Evolutionary conservation across 2,888 invertebrate species (phyloP), one percentile per base, ranked within the genome.

Genomic region (Eucera pruinosa): DNA sequence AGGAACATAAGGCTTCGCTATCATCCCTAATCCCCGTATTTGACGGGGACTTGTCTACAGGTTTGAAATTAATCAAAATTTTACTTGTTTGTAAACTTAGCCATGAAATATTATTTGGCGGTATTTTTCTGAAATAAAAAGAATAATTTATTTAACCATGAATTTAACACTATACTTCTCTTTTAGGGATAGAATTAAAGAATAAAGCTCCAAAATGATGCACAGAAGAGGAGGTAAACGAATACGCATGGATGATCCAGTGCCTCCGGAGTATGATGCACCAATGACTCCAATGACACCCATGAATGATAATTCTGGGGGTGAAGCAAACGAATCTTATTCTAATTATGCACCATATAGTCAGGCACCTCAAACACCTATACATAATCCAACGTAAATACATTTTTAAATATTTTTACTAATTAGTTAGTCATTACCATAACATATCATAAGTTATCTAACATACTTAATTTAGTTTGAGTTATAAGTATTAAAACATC

Each of bases 181-280:
- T 36, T 66, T 20, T 23, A 67, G 70, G 54, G 50, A 54, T 48
- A 27, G 23, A 30, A 36, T n/a, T 48, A 43, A n/a, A 45, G 23
- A 47, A 15, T 23, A 54, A 2, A 54, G 41, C 27, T 11, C 6
- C 27, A 72, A 69, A 66, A 86, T 85, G 80, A 96, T 97, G 96
- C 96, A 97, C 92, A 95, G 97, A 81, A 94, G 96, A 75, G 97
- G 97, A 89, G 97, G 97, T 85, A 98, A 97, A 93, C 94, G 97
- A 84, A 97, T 97, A 90, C 96, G 97, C 80, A 97, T 98, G 97
- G 97, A 97, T 93, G 97, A 97, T 92, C 97, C 97, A 74, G 93
- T 94, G 25, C 97, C 97, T 61, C 96, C 96, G 74, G 97, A 97
- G 90, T 97, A 97, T 91, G 97, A 97, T 43, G 96, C 95, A 83